Conservation (phyloP, 2,797 vertebrate species). For the Peromyscus eremicus region DNA sequence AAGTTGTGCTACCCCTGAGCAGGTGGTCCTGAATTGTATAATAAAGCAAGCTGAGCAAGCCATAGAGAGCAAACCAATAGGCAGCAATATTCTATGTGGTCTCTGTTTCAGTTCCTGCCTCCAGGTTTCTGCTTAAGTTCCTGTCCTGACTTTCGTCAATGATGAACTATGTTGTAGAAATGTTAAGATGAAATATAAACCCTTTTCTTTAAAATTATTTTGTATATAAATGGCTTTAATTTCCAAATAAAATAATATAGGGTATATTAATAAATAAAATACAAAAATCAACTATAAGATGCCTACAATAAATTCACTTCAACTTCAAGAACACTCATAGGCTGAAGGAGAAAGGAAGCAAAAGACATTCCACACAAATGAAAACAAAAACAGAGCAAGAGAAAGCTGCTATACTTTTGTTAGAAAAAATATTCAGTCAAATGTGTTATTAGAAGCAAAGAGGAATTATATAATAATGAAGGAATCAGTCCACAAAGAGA, state of each 20-base stretch:
- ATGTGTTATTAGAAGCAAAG: neutral
- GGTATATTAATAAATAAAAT: neutral
- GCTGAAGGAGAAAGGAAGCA: neutral
- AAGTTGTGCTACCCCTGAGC: too few species aligned
- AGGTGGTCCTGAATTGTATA: neutral
- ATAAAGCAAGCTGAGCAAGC: neutral
- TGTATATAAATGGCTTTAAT: neutral
- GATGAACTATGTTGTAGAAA: neutral
- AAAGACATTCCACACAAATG: neutral
- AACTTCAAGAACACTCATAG: neutral
- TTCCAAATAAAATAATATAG: neutral
- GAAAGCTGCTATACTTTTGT: neutral
- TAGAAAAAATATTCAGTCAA: neutral
- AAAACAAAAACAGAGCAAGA: neutral
- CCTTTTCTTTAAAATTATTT: neutral
- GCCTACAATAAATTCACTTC: neutral
- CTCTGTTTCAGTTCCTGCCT: neutral
- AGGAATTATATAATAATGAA: neutral
- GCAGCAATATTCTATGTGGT: neutral
- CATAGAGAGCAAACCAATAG: neutral
- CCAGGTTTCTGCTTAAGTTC: neutral
- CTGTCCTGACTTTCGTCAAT: neutral
- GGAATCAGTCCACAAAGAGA: neutral
- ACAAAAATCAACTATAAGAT: neutral
- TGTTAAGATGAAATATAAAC: neutral